These are phyloP conservation scores for Cherax destructor DNA, from an alignment of 1,140 invertebrate species.

Conservation along the genomic window DNA sequence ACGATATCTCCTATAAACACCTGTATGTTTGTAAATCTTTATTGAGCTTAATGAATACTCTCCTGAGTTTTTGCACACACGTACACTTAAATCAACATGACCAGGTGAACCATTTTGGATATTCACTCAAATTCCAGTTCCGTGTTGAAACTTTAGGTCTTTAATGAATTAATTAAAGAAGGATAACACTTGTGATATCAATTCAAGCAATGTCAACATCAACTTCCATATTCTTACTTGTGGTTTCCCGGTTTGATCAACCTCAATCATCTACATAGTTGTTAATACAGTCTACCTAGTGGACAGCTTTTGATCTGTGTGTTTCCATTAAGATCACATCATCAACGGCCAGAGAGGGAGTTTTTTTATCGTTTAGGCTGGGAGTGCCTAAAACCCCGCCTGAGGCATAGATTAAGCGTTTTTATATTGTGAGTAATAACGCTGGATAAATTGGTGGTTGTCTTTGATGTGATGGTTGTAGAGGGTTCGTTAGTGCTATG, in stretches of 20 bases:
- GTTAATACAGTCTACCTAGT: neutral
- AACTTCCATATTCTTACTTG: no score
- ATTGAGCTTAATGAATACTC: constrained; percentile 2
- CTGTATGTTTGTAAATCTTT: constrained; percentile 9
- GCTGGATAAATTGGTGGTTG: neutral
- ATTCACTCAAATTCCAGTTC: neutral
- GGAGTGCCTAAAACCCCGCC: neutral
- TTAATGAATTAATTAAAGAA: neutral
- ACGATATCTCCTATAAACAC: constrained; percentile 1
- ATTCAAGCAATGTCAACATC: neutral
- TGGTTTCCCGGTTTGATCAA: neutral
- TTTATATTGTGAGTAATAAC: constrained; percentile 20
- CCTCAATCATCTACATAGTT: constrained; percentile 5
- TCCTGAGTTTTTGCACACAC: neutral
- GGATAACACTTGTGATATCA: neutral
- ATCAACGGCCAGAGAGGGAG: neutral
- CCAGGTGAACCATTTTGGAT: neutral
- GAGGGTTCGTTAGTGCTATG: constrained; percentile 20
- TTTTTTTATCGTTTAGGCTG: neutral
- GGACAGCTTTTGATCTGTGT: neutral
- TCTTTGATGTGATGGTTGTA: constrained; percentile 20
- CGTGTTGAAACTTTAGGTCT: neutral
- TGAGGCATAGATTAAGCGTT: constrained; percentile 19
- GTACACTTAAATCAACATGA: neutral
- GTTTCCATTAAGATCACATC: constrained; percentile 3